phyloP scores from a whole-genome alignment of 2,888 invertebrate species.

The Brachynemurus nebulosus region DNA sequence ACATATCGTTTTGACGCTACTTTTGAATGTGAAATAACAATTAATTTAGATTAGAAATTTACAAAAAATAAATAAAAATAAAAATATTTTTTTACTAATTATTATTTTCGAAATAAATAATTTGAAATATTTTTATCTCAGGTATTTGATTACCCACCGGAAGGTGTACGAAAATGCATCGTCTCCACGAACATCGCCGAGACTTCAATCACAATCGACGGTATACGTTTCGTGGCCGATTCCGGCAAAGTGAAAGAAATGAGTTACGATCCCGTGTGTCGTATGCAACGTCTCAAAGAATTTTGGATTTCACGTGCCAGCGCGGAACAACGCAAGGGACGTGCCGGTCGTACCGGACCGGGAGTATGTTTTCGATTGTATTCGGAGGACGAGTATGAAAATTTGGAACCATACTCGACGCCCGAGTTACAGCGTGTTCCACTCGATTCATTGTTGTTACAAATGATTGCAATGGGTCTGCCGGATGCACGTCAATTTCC shows the following conservation, averaged over 20 bases:
- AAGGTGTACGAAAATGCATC: conserved; percentile 90
- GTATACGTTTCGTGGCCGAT: conserved; percentile 92
- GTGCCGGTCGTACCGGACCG: conserved; percentile 89
- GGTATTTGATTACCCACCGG: conserved; percentile 91
- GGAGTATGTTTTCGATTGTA: conserved; percentile 89
- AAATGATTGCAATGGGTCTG: conserved; percentile 90
- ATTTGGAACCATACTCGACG: conserved; percentile 71
- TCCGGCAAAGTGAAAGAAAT: conserved; percentile 97
- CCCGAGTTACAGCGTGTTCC: conserved; percentile 93
- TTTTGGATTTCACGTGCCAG: conserved; percentile 96
- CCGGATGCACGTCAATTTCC: conserved; percentile 85
- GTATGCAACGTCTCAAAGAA: conserved; percentile 84
- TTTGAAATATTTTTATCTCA: conserved; percentile 23
- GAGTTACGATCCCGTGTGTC: conserved; percentile 82
- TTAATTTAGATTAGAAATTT: too few relatives aligned
- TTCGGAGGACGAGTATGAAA: conserved; percentile 65
- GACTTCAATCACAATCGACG: conserved; percentile 97
- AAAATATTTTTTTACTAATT: neutral
- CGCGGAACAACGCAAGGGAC: conserved; percentile 91
- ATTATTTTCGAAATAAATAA: neutral
- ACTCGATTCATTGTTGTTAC: conserved; percentile 75
- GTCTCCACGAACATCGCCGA: conserved; percentile 98
- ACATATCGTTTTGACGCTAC: too few relatives aligned
- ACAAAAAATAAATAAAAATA: too few relatives aligned
- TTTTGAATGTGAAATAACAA: too few relatives aligned